A percentile compares a stretch with the other conserved stretches of the same genome.
Evolutionary conservation across 2,113 vertebrate genomes (phyloP).

Genomic region (Aptenodytes forsteri): DNA sequence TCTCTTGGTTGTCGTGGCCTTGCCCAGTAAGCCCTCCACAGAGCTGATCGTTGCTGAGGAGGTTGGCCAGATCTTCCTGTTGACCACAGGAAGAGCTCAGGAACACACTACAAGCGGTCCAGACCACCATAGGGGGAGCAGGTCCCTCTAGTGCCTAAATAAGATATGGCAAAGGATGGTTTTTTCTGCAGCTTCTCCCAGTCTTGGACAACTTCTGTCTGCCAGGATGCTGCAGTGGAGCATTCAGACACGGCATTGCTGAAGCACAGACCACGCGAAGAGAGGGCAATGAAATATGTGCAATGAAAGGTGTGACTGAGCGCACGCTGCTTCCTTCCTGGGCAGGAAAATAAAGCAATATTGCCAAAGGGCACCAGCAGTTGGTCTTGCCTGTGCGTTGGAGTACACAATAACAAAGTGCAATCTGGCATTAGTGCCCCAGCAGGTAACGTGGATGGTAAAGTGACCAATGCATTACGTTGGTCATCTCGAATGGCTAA

Average conservation of each 20-base stretch:
- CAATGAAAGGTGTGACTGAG: not conserved
- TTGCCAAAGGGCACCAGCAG: not conserved
- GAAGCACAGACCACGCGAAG: not conserved
- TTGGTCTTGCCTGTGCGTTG: not conserved
- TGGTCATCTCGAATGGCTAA: not conserved
- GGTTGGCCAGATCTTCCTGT: not conserved
- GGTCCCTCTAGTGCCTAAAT: not conserved
- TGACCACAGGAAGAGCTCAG: not conserved
- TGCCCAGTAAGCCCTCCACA: not conserved
- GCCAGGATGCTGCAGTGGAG: not conserved
- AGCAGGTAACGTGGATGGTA: accelerated
- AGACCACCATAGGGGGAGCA: not conserved
- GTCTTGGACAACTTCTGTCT: not conserved
- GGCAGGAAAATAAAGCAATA: not conserved
- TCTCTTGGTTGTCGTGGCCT: not conserved
- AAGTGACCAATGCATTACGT: not conserved
- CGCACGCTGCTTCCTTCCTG: not conserved
- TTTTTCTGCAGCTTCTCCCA: not conserved
- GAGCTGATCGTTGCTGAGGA: not conserved
- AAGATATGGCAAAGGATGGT: not conserved
- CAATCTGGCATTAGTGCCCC: not conserved
- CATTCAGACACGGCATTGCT: accelerated
- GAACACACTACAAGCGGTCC: not conserved
- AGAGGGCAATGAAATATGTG: not conserved
- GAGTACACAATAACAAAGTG: not conserved